phyloP scores from a whole-genome alignment of 2,888 invertebrate genomes.

The Cosmia pyralina region DNA sequence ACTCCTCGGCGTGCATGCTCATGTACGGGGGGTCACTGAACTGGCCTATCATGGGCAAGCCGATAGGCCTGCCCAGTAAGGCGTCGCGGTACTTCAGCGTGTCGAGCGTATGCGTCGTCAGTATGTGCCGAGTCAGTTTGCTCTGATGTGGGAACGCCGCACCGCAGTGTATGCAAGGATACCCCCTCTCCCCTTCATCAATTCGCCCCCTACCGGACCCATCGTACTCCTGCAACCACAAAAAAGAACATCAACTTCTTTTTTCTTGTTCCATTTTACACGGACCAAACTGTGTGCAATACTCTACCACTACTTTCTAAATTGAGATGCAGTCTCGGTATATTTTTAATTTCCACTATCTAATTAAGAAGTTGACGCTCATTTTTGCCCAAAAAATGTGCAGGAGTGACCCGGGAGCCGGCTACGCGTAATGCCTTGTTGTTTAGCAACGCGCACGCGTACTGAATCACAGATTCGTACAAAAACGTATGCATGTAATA shows the following conservation, averaged over 20 bases:
- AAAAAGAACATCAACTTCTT: slow-evolving; percentile 97
- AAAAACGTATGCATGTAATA: slow-evolving; percentile 83
- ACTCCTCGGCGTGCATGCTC: slow-evolving; percentile 90
- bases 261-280: slow-evolving; percentile 88
- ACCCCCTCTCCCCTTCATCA: slow-evolving; percentile 90
- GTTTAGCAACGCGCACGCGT: slow-evolving; percentile 86
- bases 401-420: slow-evolving; percentile 89
- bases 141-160: slow-evolving; percentile 96
- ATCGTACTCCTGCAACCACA: slow-evolving; percentile 97
- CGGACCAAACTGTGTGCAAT: slow-evolving; percentile 87
- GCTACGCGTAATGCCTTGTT: slow-evolving; percentile 87
- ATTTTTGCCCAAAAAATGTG: slow-evolving; percentile 93
- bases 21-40: slow-evolving; percentile 87
- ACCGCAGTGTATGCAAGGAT: slow-evolving; percentile 97
- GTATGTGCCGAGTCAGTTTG: slow-evolving; percentile 96
- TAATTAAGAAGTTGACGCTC: slow-evolving; percentile 96
- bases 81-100: slow-evolving; percentile 96
- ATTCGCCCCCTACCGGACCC: slow-evolving; percentile 91
- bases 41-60: slow-evolving; percentile 84
- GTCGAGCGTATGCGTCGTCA: slow-evolving; percentile 96
- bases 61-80: slow-evolving; percentile 83
- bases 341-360: slow-evolving; percentile 85
- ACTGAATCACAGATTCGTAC: slow-evolving; percentile 82
- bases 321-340: slow-evolving; percentile 88
- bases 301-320: slow-evolving; percentile 89